Conservation (phyloP, 2,888 invertebrate genomes). For the Autographa gamma region DNA sequence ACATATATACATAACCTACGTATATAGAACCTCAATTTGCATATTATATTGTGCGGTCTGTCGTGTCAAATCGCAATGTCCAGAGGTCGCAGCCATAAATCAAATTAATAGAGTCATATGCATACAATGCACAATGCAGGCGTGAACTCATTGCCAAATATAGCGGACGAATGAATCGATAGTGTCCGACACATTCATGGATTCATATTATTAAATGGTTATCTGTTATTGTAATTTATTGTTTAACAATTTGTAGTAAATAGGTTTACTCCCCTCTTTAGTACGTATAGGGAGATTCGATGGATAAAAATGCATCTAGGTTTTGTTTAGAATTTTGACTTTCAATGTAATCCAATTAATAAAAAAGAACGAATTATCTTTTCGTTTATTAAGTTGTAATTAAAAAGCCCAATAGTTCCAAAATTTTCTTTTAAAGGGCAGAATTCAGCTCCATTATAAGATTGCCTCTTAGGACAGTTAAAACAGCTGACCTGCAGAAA, state of each 20-base stretch:
- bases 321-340: too few relatives aligned
- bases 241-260: too few relatives aligned
- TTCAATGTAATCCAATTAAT: too few relatives aligned
- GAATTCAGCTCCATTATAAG: neutral
- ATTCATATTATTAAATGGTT: constrained; percentile 17
- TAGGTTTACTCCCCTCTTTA: too few relatives aligned
- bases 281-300: too few relatives aligned
- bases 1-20: neutral
- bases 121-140: constrained; percentile 30
- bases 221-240: too few relatives aligned
- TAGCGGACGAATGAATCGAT: constrained; percentile 25
- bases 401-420: too few relatives aligned
- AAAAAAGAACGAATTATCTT: too few relatives aligned
- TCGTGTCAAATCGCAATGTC: neutral
- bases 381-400: too few relatives aligned
- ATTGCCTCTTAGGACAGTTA: constrained; percentile 8
- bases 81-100: constrained; percentile 29
- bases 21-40: constrained; percentile 11
- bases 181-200: constrained; percentile 18
- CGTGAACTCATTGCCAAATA: constrained; percentile 32
- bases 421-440: too few relatives aligned
- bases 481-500: constrained; percentile 29
- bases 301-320: too few relatives aligned
- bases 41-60: constrained; percentile 12
- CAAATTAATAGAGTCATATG: constrained; percentile 16